Evolutionary conservation across 2,888 invertebrate species (phyloP), one percentile per base, ranked within the genome.

Genomic region (Nebria brevicollis): DNA sequence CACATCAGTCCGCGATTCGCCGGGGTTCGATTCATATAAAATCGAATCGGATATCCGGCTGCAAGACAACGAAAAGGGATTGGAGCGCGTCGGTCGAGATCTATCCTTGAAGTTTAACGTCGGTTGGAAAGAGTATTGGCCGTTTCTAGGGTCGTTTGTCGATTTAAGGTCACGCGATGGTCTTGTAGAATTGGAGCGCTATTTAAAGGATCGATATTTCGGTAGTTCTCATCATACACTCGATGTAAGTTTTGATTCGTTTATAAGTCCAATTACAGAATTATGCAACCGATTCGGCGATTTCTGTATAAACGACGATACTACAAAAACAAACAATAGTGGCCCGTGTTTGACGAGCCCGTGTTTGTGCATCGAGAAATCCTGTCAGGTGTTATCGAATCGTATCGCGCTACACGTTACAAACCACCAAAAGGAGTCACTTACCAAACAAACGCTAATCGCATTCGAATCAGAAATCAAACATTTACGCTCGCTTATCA

Each of bases 81-180:
- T 97, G n/a, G 98, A 98, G 89, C 89, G 94, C 84, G 92, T 96
- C 68, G 97, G 96, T 83, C 94, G 94, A 86, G 90, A 91, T 84
- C 87, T 95, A 83, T 96, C 96, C 0, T 92, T 92, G 83, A 91
- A 95, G 87, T 92, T 93, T 87, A 91, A 94, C 77, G 91, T 96
- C 0, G 92, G 93, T 10, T 98, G 98, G 98, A 94, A 93, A 83
- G 98, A 98, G 86, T 96, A 96, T 89, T 98, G 98, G 98, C 94
- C 94, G 6, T 98, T 98, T 87, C 89, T 98, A 13, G 94, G 95
- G 84, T 92, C 92, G 1, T 97, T 95, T 88, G 91, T 95, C 0
- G 95, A 98, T 88, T 90, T 98, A 6, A 89, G 94, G 0, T 92
- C 94, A 0, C 87, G 90, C 0, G 94, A 95, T 79, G 98, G 98